A percentile compares a stretch with the other conserved stretches of the same genome.
Conservation (phyloP, 2,797 vertebrate species). For the Galago senegalensis region DNA sequence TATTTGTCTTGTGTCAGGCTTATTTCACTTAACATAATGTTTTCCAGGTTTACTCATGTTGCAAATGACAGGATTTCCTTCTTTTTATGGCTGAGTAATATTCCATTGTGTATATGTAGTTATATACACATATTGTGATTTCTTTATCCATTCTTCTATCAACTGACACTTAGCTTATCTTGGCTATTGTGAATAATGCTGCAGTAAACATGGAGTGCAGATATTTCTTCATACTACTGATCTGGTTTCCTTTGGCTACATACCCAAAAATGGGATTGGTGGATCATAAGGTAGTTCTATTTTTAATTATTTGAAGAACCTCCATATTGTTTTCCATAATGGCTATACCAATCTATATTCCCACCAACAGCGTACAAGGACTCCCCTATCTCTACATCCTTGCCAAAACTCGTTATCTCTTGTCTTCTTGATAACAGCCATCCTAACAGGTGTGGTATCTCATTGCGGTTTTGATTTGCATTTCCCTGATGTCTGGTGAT, state of each 20-base stretch:
- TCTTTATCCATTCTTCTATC: neutral
- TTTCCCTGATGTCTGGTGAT: neutral
- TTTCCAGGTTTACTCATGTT: neutral
- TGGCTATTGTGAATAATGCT: neutral
- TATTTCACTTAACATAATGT: constrained; percentile 33
- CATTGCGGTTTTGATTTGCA: neutral
- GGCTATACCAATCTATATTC: neutral
- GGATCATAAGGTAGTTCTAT: neutral
- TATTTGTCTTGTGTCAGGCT: neutral
- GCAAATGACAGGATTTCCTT: constrained; percentile 20
- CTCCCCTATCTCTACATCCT: neutral
- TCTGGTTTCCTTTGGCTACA: neutral
- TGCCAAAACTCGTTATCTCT: neutral
- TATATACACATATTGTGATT: neutral
- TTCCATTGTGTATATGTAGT: neutral
- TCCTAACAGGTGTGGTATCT: neutral
- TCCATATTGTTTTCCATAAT: neutral
- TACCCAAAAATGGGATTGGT: neutral
- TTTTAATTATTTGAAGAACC: constrained; percentile 14
- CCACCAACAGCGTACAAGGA: neutral
- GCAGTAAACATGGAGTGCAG: neutral
- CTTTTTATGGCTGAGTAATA: neutral
- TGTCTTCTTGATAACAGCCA: neutral
- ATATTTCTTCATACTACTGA: neutral
- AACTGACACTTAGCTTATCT: neutral